Evolutionary conservation across 2,888 invertebrate genomes (phyloP).

Genomic region (Chymomyza caudatula): DNA sequence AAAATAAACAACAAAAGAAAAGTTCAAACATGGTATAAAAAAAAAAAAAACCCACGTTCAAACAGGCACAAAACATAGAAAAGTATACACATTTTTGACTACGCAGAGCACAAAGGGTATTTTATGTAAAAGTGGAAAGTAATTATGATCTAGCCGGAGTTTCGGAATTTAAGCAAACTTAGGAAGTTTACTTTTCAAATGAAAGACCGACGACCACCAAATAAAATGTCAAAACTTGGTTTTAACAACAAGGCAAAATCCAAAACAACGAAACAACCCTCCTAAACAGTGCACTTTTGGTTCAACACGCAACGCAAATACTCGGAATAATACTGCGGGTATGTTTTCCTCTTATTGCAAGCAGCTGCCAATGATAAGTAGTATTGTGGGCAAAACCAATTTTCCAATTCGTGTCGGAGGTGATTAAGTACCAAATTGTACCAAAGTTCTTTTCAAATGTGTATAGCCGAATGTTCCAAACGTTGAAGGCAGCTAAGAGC

Average conservation of each 20-base stretch:
- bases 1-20: background rate
- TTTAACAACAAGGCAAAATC: background rate
- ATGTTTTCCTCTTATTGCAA: background rate
- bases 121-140: background rate
- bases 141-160: background rate
- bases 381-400: background rate
- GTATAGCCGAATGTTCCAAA: too few species aligned
- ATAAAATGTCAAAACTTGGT: background rate
- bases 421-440: background rate
- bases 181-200: background rate
- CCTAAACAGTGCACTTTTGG: background rate
- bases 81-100: too few species aligned
- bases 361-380: background rate
- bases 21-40: background rate
- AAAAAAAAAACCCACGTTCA: background rate
- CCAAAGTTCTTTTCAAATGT: too few species aligned
- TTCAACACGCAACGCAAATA: background rate
- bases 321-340: background rate
- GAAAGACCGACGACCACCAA: background rate
- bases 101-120: too few species aligned
- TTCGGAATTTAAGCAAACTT: background rate
- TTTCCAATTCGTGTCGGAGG: background rate
- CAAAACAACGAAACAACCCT: background rate
- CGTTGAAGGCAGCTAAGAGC: too few species aligned
- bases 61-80: background rate